phyloP scores from a whole-genome alignment of 2,797 vertebrate species.

The Fundulus diaphanus region DNA sequence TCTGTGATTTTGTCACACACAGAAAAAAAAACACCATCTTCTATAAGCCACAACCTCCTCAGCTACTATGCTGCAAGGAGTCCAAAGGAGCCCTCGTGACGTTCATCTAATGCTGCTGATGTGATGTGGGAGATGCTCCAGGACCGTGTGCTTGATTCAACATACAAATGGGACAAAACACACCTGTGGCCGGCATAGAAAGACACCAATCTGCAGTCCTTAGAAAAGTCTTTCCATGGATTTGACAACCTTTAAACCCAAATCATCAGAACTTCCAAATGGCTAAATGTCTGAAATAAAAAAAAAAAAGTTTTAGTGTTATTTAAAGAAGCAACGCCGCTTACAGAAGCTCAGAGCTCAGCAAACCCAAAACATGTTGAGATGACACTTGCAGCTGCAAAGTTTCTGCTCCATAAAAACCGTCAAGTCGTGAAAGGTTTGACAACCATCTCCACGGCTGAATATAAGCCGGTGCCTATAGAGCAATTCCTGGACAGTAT shows the following conservation, averaged over 20 bases:
- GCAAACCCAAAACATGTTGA: slow-evolving; percentile 43
- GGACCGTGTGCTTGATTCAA: slow-evolving; percentile 57
- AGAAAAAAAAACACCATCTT: slow-evolving; percentile 18
- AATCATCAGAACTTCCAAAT: neutral
- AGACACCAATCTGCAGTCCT: slow-evolving; percentile 22
- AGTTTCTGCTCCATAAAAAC: slow-evolving; percentile 66
- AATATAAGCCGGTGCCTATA: slow-evolving; percentile 57
- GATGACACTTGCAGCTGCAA: slow-evolving; percentile 40
- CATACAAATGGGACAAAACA: slow-evolving; percentile 51
- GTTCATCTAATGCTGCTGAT: slow-evolving; percentile 44
- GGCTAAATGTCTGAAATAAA: neutral
- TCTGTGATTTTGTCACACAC: slow-evolving; percentile 20
- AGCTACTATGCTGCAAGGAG: slow-evolving; percentile 2
- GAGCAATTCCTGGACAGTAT: slow-evolving; percentile 50
- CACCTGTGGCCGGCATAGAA: slow-evolving; percentile 35
- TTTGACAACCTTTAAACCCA: neutral
- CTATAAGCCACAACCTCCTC: slow-evolving; percentile 31
- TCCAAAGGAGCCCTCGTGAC: slow-evolving; percentile 18
- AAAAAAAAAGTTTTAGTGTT: neutral
- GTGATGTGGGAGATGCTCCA: slow-evolving; percentile 63
- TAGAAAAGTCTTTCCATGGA: neutral
- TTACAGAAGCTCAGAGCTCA: slow-evolving; percentile 30
- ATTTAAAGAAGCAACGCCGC: slow-evolving; percentile 14
- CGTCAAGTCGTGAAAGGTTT: slow-evolving; percentile 64
- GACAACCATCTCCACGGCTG: slow-evolving; percentile 47